phyloP scores from a whole-genome alignment of 1,140 invertebrate genomes.

The Laupala kohalensis region DNA sequence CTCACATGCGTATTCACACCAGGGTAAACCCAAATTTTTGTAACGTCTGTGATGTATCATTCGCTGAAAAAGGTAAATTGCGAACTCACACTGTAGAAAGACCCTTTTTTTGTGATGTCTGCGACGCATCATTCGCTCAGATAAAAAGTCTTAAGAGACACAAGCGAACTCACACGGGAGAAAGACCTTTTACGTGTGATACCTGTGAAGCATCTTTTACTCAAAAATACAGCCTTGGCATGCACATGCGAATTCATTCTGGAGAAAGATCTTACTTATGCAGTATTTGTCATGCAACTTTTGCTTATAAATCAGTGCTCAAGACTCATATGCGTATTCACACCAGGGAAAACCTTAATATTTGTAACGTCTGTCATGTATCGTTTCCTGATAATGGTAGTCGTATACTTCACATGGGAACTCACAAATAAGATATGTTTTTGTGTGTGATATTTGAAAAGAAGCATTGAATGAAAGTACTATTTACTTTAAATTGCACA shows the following conservation, averaged over 20 bases:
- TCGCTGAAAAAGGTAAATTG: background rate
- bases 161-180: slow-evolving; percentile 18
- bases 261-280: slow-evolving; percentile 7
- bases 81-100: slow-evolving; percentile 15
- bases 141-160: slow-evolving; percentile 18
- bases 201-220: slow-evolving; percentile 1
- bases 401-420: background rate
- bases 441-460: no score
- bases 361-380: background rate
- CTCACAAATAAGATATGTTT: background rate
- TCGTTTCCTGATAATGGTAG: background rate
- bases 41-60: background rate
- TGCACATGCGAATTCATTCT: slow-evolving; percentile 7
- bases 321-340: background rate
- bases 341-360: background rate
- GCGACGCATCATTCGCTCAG: slow-evolving; percentile 15
- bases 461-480: no score
- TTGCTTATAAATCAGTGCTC: background rate
- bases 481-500: no score
- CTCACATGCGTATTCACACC: background rate
- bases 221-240: background rate
- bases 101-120: slow-evolving; percentile 16
- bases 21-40: background rate
- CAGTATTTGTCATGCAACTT: slow-evolving; percentile 7
- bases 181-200: slow-evolving; percentile 9